These are phyloP conservation scores for Tupiocoris notatus DNA, from an alignment of 2,888 invertebrate genomes.

Conservation along the genomic window DNA sequence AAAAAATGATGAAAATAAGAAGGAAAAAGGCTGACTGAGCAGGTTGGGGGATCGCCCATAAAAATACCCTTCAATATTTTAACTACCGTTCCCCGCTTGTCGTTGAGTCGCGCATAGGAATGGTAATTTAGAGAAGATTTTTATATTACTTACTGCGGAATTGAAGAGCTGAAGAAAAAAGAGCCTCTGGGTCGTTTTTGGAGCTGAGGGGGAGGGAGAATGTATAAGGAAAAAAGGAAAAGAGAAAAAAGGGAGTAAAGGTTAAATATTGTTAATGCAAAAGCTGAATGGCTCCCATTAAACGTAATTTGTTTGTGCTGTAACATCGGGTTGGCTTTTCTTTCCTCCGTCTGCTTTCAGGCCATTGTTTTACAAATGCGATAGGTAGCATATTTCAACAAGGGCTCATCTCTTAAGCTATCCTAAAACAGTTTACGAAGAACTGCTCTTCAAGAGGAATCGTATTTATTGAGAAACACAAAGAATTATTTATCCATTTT, in stretches of 20 bases:
- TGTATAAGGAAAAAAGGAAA: constrained; percentile 1
- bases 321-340: neutral
- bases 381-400: neutral
- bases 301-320: constrained; percentile 41
- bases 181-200: neutral
- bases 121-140: constrained; percentile 48
- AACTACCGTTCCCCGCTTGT: constrained; percentile 38
- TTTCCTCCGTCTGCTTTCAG: neutral
- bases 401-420: too few relatives aligned
- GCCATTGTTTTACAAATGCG: neutral
- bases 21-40: constrained; percentile 13
- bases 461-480: too few relatives aligned
- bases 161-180: constrained; percentile 20
- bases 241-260: constrained; percentile 35
- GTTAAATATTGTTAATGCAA: constrained; percentile 47
- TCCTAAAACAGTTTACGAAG: too few relatives aligned
- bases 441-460: too few relatives aligned
- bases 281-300: constrained; percentile 36
- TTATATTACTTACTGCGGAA: constrained; percentile 42
- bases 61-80: constrained; percentile 45
- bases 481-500: too few relatives aligned
- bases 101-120: constrained; percentile 43
- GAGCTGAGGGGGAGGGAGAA: neutral
- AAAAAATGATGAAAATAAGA: constrained; percentile 1
- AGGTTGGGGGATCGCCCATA: constrained; percentile 26